Conservation (phyloP, 2,113 vertebrate species). For the Tapirus terrestris region DNA sequence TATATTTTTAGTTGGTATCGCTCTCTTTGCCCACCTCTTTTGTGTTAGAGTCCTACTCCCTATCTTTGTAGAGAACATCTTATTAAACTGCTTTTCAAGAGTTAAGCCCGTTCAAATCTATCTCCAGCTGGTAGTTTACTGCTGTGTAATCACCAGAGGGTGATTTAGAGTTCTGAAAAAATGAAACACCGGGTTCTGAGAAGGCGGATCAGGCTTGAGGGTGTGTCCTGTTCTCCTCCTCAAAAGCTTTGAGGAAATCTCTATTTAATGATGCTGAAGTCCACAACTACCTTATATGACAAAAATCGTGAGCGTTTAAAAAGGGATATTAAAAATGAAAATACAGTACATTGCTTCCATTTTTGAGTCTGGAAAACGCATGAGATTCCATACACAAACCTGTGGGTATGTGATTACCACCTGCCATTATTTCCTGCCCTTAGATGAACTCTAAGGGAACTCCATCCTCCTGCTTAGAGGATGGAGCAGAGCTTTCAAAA, state of each 20-base stretch:
- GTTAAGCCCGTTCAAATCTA: constrained; percentile 6
- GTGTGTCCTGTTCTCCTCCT: neutral
- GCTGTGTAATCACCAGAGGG: neutral
- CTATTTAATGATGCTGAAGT: neutral
- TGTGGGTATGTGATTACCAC: neutral
- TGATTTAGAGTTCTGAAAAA: neutral
- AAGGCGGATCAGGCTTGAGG: neutral
- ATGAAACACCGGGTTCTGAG: neutral
- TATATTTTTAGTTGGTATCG: constrained; percentile 50
- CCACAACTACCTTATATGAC: neutral
- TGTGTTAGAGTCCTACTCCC: neutral
- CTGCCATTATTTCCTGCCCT: neutral
- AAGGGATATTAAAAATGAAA: neutral
- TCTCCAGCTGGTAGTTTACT: neutral
- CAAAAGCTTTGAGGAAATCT: neutral
- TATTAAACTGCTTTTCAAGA: constrained; percentile 62
- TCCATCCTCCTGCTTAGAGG: neutral
- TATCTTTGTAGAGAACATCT: constrained; percentile 32
- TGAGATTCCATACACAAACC: neutral
- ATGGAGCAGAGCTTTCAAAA: neutral
- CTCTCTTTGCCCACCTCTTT: neutral
- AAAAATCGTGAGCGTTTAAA: neutral
- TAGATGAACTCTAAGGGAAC: neutral
- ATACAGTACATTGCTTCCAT: neutral
- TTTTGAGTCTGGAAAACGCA: neutral